Evolutionary conservation across 37 sponge, comb jelly and placozoan genomes (phyloP).

Genomic region (Chondrosia reniformis): DNA sequence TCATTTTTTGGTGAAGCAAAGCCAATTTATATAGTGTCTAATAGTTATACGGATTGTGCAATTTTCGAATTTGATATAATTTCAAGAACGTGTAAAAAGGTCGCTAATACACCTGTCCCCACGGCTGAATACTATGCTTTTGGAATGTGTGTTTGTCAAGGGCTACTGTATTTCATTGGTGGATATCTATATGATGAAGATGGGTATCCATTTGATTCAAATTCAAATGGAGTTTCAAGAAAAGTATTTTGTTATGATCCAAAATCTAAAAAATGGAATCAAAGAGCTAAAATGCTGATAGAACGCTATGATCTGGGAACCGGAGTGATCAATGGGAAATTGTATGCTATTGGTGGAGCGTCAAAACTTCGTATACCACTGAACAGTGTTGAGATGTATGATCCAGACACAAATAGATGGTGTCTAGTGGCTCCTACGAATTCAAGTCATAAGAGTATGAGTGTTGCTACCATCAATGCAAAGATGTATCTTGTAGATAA

Average conservation of each 20-base stretch:
- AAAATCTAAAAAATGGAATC: constrained; percentile 46
- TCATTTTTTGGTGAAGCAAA: too few relatives aligned
- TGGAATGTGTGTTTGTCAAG: constrained; percentile 59
- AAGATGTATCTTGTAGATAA: constrained; percentile 59
- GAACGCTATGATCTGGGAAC: constrained; percentile 78
- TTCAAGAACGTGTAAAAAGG: constrained; percentile 53
- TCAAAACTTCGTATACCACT: constrained; percentile 71
- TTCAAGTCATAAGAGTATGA: constrained; percentile 56
- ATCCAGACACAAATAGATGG: constrained; percentile 58
- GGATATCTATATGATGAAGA: too few relatives aligned
- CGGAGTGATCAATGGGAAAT: constrained; percentile 31
- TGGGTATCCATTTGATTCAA: too few relatives aligned
- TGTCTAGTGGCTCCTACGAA: constrained; percentile 55
- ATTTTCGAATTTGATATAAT: constrained; percentile 51
- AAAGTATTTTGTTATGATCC: constrained; percentile 81
- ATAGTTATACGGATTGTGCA: constrained; percentile 44
- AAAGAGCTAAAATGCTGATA: constrained; percentile 48
- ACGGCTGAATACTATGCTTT: too few relatives aligned
- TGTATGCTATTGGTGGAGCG: constrained; percentile 89
- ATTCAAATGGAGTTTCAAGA: constrained; percentile 56
- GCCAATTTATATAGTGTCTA: too few relatives aligned
- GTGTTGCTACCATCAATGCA: constrained; percentile 30
- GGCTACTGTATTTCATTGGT: constrained; percentile 71
- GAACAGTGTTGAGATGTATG: constrained; percentile 64
- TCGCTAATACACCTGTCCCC: too few relatives aligned